These are phyloP conservation scores for Lordiphosa andalusiaca DNA, from an alignment of 2,888 invertebrate genomes.

Conservation along the genomic window DNA sequence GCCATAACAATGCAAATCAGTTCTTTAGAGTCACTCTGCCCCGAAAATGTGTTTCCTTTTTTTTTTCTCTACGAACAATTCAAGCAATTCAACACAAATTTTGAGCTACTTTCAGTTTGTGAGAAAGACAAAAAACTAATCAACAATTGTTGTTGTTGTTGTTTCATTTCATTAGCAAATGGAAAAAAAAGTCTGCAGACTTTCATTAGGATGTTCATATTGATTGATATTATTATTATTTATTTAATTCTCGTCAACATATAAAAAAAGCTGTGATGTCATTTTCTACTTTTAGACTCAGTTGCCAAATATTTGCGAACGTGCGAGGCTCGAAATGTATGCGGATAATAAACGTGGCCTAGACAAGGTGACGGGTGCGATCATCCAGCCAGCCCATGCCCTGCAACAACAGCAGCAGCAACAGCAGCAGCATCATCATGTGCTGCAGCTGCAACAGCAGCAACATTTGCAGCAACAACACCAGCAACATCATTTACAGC, in stretches of 20 bases:
- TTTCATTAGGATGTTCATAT: constrained; percentile 38
- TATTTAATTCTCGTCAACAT: constrained; percentile 15
- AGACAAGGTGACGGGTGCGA: constrained; percentile 55
- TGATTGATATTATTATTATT: constrained; percentile 40
- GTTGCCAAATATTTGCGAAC: constrained; percentile 57
- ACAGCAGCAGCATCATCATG: constrained; percentile 53
- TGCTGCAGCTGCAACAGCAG: constrained; percentile 50
- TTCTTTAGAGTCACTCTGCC: constrained; percentile 47
- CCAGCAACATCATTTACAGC: constrained; percentile 61
- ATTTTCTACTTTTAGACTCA: constrained; percentile 48
- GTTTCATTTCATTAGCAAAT: constrained; percentile 56
- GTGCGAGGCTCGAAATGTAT: constrained; percentile 61
- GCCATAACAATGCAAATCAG: constrained; percentile 65
- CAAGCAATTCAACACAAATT: constrained; percentile 17
- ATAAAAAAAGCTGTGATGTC: constrained; percentile 27
- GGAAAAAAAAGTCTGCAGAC: constrained; percentile 58
- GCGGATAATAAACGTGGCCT: constrained; percentile 68
- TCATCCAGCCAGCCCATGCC: constrained; percentile 33
- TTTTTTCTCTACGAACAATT: constrained; percentile 9
- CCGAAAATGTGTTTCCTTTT: constrained; percentile 37
- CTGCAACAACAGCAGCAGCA: constrained; percentile 48
- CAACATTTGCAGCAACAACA: constrained; percentile 54
- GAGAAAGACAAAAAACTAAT: constrained; percentile 30
- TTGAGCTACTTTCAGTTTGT: constrained; percentile 38
- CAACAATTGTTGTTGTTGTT: constrained; percentile 56